Evolutionary conservation across 1,140 invertebrate species (phyloP), one percentile per base, ranked within the genome.

Genomic region (Drosophila dunni): DNA sequence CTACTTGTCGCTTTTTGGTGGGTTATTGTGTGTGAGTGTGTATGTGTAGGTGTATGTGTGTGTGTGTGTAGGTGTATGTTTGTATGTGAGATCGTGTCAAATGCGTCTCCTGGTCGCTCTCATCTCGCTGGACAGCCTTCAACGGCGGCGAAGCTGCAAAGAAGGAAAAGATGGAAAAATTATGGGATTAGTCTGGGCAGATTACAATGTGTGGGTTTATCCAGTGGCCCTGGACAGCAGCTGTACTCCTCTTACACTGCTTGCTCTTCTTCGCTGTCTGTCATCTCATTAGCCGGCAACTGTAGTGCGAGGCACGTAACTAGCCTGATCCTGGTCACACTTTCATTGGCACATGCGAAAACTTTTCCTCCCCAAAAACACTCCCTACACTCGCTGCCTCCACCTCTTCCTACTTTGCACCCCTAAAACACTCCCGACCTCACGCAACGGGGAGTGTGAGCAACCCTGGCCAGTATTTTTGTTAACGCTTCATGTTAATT

Each of bases 81-180:
- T 29, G 24, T 65, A 29, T 61, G 54, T 54, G 51, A 36, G 40
- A 56, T 17, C 72, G 83, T 88, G 83, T 88, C 83, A 88, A 80
- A 88, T 89, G 71, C 80, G 73, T 67, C 71, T 75, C 69, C 83
- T 72, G 79, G 82, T 86, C 73, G 74, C 79, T 82, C 75, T 83
- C 83, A 88, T 88, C 50, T 34, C 64, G 69, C 73, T 89, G 73
- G 81, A 79, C 80, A 83, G 80, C 82, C 79, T 50, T 73, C 63
- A 81, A 78, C 84, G 80, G 80, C 83, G 73, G 84, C 83, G 65
- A 68, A 68, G 83, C 83, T 88, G 79, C 40, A 73, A 79, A 53
- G 10, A 50, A 34, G 42, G 11, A 29, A 57, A 46, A 40, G 4
- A 62, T 24, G 40, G 7, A 57, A 24, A 48, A 36, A 8, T n/a